Base-by-base conservation (phyloP, 1,140 invertebrate species). In the Drosophila miranda region DNA sequence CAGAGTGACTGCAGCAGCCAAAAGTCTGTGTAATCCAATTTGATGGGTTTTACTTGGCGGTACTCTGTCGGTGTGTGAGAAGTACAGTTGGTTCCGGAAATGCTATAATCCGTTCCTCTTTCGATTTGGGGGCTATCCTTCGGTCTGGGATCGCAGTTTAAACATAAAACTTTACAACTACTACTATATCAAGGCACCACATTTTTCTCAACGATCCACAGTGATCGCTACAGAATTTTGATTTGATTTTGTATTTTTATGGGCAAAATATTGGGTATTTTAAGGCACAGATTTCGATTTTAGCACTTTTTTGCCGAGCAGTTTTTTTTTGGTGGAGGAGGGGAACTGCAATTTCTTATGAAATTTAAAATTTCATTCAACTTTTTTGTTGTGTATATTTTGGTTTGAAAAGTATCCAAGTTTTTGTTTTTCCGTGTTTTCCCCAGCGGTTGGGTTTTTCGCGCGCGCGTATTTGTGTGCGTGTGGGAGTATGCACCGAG, bases 1-100 rank as follows among this genome's bases (percentile, higher is more conserved):
- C 71, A 76, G 75, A 87, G 83, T 50, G 82, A 82, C 42, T 88
- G 67, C 69, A 78, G 74, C 66, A 82, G 60, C 83, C 83, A 83
- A 75, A 78, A 82, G 19, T 88, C 72, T 64, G 78, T 78, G 72
- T 87, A 87, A 87, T 87, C 82, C 82, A 87, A 88, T 88, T 71
- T 87, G 82, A 82, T 69, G 71, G 60, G 55, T 72, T 82, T 52
- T 52, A 9, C 8, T 23, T 49, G 44, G 34, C 45, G 16, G 3
- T 6, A 38, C 55, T 59, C 41, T 50, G 8, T 41, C 6, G 23
- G 13, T 26, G 38, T 16, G 38, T 42, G 30, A 43, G 53, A 49
- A 49, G 72, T 86, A 84, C 80, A 80, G 73, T 86, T 76, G 80
- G 38, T 52, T 50, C 45, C 46, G 50, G 48, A 41, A 75, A 63